Percentiles rank a stretch among this genome's conserved stretches.
These are phyloP conservation scores for Cephonodes hylas DNA, from an alignment of 2,888 invertebrate genomes.

Conservation along the genomic window DNA sequence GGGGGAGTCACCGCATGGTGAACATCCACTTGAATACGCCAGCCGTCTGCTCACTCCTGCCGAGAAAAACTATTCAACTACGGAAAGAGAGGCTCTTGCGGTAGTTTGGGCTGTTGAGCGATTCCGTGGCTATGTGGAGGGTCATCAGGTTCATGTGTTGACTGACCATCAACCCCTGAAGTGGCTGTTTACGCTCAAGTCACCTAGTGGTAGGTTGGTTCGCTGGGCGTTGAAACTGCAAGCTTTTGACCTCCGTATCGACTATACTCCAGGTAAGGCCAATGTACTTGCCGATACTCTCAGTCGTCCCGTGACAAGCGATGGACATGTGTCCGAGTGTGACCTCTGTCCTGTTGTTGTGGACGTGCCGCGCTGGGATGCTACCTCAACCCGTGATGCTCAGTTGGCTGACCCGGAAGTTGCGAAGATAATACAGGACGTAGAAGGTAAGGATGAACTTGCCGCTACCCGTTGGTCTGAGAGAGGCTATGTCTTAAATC, in stretches of 20 bases:
- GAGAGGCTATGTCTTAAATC: too few species aligned
- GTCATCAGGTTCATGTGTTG: slow-evolving; percentile 44
- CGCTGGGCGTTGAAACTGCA: slow-evolving; percentile 61
- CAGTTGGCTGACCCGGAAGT: too few species aligned
- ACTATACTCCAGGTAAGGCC: slow-evolving; percentile 48
- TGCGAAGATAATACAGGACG: too few species aligned
- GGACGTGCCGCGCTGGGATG: too few species aligned
- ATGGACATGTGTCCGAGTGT: background rate
- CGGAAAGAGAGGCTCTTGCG: slow-evolving; percentile 50
- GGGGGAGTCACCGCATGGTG: slow-evolving; percentile 25
- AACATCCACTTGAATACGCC: slow-evolving; percentile 31
- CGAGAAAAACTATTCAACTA: slow-evolving; percentile 54
- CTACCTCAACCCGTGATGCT: too few species aligned
- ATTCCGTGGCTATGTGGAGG: slow-evolving; percentile 40
- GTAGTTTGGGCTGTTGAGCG: slow-evolving; percentile 29
- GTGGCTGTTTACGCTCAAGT: slow-evolving; percentile 55
- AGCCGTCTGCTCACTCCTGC: slow-evolving; percentile 29
- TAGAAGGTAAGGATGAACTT: too few species aligned
- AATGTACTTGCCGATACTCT: slow-evolving; percentile 28
- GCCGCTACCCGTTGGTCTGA: too few species aligned
- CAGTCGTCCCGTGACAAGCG: slow-evolving; percentile 19
- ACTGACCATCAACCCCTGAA: slow-evolving; percentile 63
- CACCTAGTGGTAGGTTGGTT: slow-evolving; percentile 53
- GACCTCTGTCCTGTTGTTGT: background rate
- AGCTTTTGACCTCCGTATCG: slow-evolving; percentile 44